Evolutionary conservation across 2,888 invertebrate species (phyloP), one percentile per base, ranked within the genome.

Genomic region (Bembecia ichneumoniformis): DNA sequence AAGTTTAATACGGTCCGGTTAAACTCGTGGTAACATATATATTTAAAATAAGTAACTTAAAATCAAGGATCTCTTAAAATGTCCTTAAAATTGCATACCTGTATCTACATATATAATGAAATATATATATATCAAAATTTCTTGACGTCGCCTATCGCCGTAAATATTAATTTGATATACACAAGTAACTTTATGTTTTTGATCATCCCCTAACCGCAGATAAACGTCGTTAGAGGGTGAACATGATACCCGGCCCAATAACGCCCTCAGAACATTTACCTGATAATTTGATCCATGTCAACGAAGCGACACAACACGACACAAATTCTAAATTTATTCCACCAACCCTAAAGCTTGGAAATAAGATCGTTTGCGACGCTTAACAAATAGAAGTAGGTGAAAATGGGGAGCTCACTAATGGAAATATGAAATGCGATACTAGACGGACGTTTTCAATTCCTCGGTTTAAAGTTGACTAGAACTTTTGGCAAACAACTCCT

Each of bases 361-460:
- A 40, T 40, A 40, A 40, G 40, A 45, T 45, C 15, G 15, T 17
- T 15, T 11, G n/a, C 43, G 43, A 7, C 16, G 15, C 17, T n/a
- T 13, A 40, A 36, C 11, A 36, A 49, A 51, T 50, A 46, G 48
- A 60, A 55, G 62, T 58, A 60, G 58, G 54, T 47, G 52, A 58
- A 61, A 59, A 61, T 61, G 66, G 68, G 69, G 40, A 7, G 66
- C 66, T 58, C 64, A 63, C 75, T 79, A 80, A 80, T 80, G 78
- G 79, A 77, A 74, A 70, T 71, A 66, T 74, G 79, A 75, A 77
- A 79, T 76, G 76, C 72, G 77, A 79, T 78, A 77, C 64, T 77
- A 66, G 71, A 69, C 58, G 62, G 64, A 63, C 68, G 71, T 71
- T 80, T 77, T 72, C 77, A 78, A 78, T 79, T 77, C 67, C 64